A percentile compares a stretch with the other conserved stretches of the same genome.
phyloP scores from a whole-genome alignment of 1,140 invertebrate genomes.

The Parasteatoda tepidariorum region DNA sequence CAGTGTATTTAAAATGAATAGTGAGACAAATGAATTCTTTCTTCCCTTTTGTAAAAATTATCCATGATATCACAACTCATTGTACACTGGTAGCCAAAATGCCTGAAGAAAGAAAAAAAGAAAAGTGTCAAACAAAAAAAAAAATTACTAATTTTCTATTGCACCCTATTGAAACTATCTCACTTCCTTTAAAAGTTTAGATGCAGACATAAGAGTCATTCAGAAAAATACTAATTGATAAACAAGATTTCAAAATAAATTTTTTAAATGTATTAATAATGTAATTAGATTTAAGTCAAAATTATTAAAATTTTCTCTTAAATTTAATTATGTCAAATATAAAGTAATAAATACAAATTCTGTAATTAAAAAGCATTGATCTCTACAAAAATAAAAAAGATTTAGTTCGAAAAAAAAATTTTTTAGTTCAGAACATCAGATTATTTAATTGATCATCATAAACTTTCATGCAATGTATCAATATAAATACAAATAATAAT shows the following conservation, averaged over 20 bases:
- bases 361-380: too few relatives aligned
- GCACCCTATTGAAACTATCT: not conserved
- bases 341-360: too few relatives aligned
- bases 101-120: slow-evolving; percentile 9
- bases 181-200: not conserved
- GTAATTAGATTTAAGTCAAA: not conserved
- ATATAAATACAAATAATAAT: too few relatives aligned
- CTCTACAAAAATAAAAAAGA: too few relatives aligned
- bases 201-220: not conserved
- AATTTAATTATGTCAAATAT: too few relatives aligned
- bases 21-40: slow-evolving; percentile 33
- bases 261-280: not conserved
- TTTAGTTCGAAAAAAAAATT: too few relatives aligned
- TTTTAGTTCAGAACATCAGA: too few relatives aligned
- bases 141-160: not conserved
- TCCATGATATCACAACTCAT: slow-evolving; percentile 49
- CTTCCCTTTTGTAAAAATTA: not conserved
- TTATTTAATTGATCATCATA: too few relatives aligned
- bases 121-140: not conserved
- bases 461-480: too few relatives aligned
- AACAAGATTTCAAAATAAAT: not conserved
- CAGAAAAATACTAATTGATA: not conserved
- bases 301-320: too few relatives aligned
- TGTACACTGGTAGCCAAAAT: slow-evolving; percentile 45
- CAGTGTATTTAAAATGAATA: slow-evolving; percentile 17